Percentiles rank a stretch among this genome's conserved stretches.
Evolutionary conservation across 2,888 invertebrate genomes (phyloP).

Genomic region (Leptarthrus brevirostris): DNA sequence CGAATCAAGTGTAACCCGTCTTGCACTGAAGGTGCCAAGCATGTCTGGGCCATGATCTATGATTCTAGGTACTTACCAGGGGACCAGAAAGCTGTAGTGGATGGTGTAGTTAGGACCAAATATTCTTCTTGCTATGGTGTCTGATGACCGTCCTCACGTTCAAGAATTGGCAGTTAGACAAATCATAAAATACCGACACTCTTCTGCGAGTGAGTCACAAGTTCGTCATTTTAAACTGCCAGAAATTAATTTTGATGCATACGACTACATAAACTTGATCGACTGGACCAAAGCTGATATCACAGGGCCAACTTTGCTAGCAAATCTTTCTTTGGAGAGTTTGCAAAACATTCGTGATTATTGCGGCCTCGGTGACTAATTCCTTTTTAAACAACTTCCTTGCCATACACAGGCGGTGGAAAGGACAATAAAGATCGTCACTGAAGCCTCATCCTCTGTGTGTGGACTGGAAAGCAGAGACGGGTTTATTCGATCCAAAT

Average conservation of each 20-base stretch:
- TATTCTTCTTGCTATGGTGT: constrained; percentile 49
- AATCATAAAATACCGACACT: constrained; percentile 24
- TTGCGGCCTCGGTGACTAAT: too few relatives aligned
- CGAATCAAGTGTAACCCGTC: constrained; percentile 47
- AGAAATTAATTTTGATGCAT: constrained; percentile 43
- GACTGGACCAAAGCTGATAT: too few relatives aligned
- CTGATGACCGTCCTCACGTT: constrained; percentile 15
- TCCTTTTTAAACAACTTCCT: too few relatives aligned
- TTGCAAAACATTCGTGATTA: too few relatives aligned
- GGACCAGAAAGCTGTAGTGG: constrained; percentile 25
- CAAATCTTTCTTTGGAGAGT: too few relatives aligned
- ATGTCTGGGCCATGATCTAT: constrained; percentile 41
- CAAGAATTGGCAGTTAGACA: constrained; percentile 28
- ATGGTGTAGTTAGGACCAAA: constrained; percentile 39
- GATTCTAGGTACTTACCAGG: not conserved
- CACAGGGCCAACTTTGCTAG: too few relatives aligned
- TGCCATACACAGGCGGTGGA: too few relatives aligned
- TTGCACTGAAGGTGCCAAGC: constrained; percentile 44
- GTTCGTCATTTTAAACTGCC: constrained; percentile 42
- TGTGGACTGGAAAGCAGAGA: too few relatives aligned
- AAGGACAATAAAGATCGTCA: too few relatives aligned
- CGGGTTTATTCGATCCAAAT: too few relatives aligned
- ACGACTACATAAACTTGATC: constrained; percentile 50
- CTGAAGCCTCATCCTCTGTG: too few relatives aligned
- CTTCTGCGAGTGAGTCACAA: not conserved